Evolutionary conservation across 2,888 invertebrate genomes (phyloP).

Genomic region (Lasiommata megera): DNA sequence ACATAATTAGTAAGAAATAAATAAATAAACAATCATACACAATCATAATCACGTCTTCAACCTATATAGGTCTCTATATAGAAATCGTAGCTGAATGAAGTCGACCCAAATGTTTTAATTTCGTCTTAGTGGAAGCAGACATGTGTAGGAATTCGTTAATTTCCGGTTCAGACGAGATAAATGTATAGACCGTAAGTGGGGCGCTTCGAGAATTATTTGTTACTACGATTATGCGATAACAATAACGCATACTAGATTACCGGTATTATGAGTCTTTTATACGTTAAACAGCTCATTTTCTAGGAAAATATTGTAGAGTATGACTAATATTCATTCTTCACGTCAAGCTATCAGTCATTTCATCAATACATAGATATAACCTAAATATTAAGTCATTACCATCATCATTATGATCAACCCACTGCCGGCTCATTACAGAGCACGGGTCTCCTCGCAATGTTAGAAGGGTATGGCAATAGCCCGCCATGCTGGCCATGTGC

Average conservation of each 20-base stretch:
- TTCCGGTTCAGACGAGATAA: conserved; percentile 16
- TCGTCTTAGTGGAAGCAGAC: conserved; percentile 1
- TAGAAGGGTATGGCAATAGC: too few relatives aligned
- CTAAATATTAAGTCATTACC: too few relatives aligned
- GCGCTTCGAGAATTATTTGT: background rate
- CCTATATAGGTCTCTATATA: background rate
- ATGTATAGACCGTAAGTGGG: background rate
- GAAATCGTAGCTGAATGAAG: background rate
- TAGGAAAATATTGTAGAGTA: background rate
- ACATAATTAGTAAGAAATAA: too few relatives aligned
- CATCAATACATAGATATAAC: too few relatives aligned
- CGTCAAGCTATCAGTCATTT: background rate
- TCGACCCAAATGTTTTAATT: conserved; percentile 7
- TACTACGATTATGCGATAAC: background rate
- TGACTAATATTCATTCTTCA: background rate
- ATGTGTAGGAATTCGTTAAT: conserved; percentile 13
- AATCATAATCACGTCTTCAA: background rate
- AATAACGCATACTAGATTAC: conserved; percentile 1
- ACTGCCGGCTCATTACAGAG: too few relatives aligned
- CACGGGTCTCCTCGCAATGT: too few relatives aligned
- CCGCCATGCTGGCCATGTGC: too few relatives aligned
- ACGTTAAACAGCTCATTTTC: background rate
- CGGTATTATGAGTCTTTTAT: background rate
- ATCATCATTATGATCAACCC: too few relatives aligned
- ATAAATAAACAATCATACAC: too few relatives aligned